phyloP scores from a whole-genome alignment of 1,140 invertebrate species.

The Drosophila repleta region DNA sequence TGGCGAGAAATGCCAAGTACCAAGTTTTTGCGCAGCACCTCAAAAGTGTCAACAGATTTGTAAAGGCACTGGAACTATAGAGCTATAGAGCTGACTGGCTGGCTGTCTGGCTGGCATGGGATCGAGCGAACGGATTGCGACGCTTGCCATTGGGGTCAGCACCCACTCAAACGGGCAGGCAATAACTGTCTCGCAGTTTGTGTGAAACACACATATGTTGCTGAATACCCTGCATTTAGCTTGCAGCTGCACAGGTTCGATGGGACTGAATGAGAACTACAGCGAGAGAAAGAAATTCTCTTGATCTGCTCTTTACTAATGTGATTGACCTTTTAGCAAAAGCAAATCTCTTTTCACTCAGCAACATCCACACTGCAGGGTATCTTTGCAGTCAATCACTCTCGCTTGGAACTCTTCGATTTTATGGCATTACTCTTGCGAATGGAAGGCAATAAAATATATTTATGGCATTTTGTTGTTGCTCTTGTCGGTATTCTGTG shows the following conservation, averaged over 20 bases:
- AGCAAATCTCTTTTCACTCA: no score
- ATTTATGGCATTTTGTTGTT: constrained; percentile 47
- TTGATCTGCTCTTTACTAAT: no score
- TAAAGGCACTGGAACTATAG: constrained; percentile 41
- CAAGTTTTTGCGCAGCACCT: constrained; percentile 59
- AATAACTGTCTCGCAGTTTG: constrained; percentile 25
- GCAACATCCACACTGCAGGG: not conserved
- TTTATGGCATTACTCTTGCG: constrained; percentile 26
- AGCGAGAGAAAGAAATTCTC: no score
- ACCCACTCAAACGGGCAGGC: constrained; percentile 17
- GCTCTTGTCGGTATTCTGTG: not conserved
- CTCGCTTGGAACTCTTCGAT: not conserved
- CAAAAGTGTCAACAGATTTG: constrained; percentile 69
- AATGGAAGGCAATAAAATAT: constrained; percentile 44
- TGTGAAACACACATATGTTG: constrained; percentile 6
- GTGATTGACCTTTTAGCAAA: no score
- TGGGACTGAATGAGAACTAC: no score
- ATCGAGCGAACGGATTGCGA: constrained; percentile 21
- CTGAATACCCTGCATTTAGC: constrained; percentile 14
- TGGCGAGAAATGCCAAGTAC: constrained; percentile 19
- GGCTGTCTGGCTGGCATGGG: not conserved
- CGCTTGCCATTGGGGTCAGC: constrained; percentile 43
- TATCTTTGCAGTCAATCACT: not conserved
- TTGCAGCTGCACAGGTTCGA: no score
- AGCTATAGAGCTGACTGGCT: constrained; percentile 9